These are phyloP conservation scores for Isotomurus palustris DNA, from an alignment of 2,888 invertebrate species.

Conservation along the genomic window DNA sequence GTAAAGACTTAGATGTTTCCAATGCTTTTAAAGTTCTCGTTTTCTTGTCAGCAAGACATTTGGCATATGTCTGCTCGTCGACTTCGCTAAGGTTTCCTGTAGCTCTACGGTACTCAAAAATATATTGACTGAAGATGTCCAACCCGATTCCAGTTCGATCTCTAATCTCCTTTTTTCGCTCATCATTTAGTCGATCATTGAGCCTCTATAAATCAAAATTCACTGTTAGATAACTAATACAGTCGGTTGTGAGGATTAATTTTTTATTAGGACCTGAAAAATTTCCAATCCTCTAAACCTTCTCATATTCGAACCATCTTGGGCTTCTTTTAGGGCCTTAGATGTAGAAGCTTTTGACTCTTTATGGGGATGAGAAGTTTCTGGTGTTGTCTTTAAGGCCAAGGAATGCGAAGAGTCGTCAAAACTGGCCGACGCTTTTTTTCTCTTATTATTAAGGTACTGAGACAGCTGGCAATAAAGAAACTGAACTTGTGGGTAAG, in stretches of 20 bases:
- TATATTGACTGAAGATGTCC: background rate
- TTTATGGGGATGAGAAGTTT: no score
- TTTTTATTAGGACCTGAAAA: background rate
- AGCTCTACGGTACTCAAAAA: background rate
- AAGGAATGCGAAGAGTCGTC: no score
- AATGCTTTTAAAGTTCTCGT: background rate
- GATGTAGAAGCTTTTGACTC: no score
- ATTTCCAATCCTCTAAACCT: background rate
- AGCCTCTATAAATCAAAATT: no score
- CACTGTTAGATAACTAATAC: no score
- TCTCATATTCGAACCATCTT: no score
- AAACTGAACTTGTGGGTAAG: conserved; percentile 38
- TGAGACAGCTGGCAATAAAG: conserved; percentile 37
- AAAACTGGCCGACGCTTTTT: no score
- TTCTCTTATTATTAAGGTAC: no score
- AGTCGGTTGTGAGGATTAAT: background rate
- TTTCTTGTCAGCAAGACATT: background rate
- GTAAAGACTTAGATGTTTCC: background rate
- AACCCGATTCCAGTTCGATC: background rate
- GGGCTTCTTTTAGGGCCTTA: no score
- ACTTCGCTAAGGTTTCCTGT: background rate
- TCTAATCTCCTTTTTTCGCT: background rate
- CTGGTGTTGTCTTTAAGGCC: no score
- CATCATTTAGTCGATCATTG: no score
- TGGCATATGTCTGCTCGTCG: background rate